Conservation (phyloP, 2,797 vertebrate species). For the Neosilurus mollespiculum region DNA sequence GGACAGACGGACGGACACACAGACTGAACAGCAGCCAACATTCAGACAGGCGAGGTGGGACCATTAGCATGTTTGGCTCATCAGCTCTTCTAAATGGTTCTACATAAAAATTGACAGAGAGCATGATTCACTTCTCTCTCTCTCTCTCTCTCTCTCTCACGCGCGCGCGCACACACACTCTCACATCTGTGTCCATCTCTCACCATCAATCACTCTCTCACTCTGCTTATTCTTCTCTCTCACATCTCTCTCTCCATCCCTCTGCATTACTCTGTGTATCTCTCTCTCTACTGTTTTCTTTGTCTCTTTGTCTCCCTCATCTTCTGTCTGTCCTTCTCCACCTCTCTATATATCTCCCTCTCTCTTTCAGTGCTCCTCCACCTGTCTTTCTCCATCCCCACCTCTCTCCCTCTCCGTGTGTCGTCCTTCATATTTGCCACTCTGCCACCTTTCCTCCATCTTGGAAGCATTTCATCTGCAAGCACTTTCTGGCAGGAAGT, state of each 20-base stretch:
- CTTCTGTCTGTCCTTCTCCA: too few species aligned
- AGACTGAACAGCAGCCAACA: neutral
- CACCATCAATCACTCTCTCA: too few species aligned
- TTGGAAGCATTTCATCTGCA: neutral
- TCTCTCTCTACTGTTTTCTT: too few species aligned
- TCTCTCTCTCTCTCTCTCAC: too few species aligned
- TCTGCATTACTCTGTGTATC: too few species aligned
- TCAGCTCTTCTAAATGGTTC: neutral
- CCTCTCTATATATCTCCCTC: too few species aligned
- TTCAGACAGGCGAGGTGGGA: neutral
- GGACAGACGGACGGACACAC: neutral
- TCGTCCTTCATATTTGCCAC: constrained; percentile 1
- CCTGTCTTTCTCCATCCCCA: neutral
- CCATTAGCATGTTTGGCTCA: neutral
- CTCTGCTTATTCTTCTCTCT: too few species aligned
- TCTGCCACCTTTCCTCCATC: constrained; percentile 11
- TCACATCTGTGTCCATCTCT: neutral
- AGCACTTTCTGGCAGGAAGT: constrained; percentile 8
- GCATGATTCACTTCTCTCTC: neutral
- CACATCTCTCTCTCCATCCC: too few species aligned
- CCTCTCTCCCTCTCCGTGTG: neutral
- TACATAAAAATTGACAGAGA: neutral
- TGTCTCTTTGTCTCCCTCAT: too few species aligned
- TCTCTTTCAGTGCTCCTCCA: neutral
- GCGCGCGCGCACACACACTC: too few species aligned